Conservation (phyloP, 2,113 vertebrate species). For the Protobothrops flavoviridis region DNA sequence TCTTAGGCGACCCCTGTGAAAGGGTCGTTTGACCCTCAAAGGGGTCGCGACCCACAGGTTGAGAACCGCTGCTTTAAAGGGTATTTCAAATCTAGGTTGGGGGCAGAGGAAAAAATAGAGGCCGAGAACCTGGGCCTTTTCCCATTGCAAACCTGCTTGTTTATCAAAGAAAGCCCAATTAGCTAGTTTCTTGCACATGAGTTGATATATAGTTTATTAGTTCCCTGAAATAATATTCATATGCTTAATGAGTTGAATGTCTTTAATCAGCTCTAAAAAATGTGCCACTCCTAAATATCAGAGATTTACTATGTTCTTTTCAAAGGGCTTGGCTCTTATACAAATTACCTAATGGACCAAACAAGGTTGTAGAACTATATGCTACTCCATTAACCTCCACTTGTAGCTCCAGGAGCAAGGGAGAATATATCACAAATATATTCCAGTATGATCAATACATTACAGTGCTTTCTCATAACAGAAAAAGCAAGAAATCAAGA, state of each 20-base stretch:
- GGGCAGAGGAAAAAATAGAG: neutral
- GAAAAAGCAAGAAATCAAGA: constrained; percentile 36
- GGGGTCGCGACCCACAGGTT: no score
- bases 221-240: neutral
- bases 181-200: neutral
- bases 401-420: neutral
- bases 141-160: neutral
- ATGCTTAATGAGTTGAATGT: neutral
- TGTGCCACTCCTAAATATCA: neutral
- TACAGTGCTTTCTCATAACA: constrained; percentile 34
- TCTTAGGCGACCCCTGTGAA: no score
- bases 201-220: neutral
- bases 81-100: neutral
- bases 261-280: neutral
- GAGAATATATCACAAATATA: constrained; percentile 51
- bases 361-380: constrained; percentile 36
- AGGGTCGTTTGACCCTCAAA: no score
- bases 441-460: constrained; percentile 46
- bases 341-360: neutral
- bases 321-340: constrained; percentile 35
- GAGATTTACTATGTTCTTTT: constrained; percentile 34
- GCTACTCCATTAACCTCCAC: constrained; percentile 47
- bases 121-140: neutral
- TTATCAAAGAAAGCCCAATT: neutral
- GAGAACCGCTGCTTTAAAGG: neutral